Evolutionary conservation across 1,140 invertebrate genomes (phyloP), one percentile per base, ranked within the genome.

Genomic region (Lanistes nyassanus): DNA sequence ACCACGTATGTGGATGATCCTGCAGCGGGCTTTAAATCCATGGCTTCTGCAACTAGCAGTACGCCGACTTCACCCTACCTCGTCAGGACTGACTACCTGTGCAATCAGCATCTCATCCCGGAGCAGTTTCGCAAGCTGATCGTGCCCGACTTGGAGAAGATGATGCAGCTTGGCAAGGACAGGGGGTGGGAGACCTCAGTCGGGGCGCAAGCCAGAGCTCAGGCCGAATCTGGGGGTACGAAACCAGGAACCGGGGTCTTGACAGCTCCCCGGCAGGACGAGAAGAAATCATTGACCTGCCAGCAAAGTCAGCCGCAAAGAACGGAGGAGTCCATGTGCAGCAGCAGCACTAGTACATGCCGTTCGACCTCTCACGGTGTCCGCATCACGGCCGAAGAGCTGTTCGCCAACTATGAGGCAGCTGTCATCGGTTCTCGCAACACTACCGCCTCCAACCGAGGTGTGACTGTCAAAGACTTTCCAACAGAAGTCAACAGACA

Each of bases 71-170:
- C 31, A 1, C 7, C 70, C 7, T 62, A 56, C 56, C 70, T 55
- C 3, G 31, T 72, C 42, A n/a, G 70, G 23, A 72, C 56, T 2
- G 70, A 72, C 70, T 55, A 72, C 36, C 37, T 72, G 36, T 72
- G 70, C 55, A 72, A 72, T 55, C 70, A 72, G 70, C 70, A 72
- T 55, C 70, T 72, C 34, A 72, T 72, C 31, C 70, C 70, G 3
- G 70, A 72, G 56, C 70, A 72, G 70, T 72, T 72, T 55, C 70
- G 70, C 21, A 72, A 72, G 70, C 56, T 72, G 70, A 72, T 72
- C 56, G 70, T 72, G 23, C 70, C 70, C 1, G 70, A 72, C 55
- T 42, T 72, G 31, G 70, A 72, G 55, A 72, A 72, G 70, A 72
- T 72, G 70, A 72, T 72, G 70, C 70, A 72, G 55, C 31, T 72